Conservation (phyloP, 2,797 vertebrate species). For the Fundulus diaphanus region DNA sequence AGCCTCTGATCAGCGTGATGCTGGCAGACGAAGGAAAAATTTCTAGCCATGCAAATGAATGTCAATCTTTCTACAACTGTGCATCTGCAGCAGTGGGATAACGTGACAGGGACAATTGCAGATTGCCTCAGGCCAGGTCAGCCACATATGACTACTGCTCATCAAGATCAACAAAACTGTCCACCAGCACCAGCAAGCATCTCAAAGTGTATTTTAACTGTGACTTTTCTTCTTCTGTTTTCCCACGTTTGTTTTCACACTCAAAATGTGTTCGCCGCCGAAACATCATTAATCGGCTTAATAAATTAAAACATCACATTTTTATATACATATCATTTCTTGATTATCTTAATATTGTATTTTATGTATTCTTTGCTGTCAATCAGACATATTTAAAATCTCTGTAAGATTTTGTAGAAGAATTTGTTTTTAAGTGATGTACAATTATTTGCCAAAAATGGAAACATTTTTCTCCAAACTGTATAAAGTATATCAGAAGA, state of each 20-base stretch:
- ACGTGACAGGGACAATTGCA: not conserved
- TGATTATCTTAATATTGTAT: not conserved
- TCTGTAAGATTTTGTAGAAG: not conserved
- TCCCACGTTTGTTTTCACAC: not conserved
- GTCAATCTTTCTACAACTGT: slow-evolving; percentile 11
- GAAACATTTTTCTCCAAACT: not conserved
- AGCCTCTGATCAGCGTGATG: not conserved
- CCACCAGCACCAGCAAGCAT: not conserved
- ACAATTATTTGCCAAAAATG: not conserved
- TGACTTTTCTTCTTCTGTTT: not conserved
- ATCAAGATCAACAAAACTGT: slow-evolving; percentile 2
- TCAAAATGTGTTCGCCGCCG: not conserved
- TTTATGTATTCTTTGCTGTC: not conserved
- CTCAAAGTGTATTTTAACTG: not conserved
- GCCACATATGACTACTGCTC: slow-evolving; percentile 5
- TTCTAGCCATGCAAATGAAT: slow-evolving; percentile 7
- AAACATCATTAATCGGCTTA: not conserved
- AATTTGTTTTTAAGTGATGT: too few relatives aligned
- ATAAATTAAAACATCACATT: not conserved
- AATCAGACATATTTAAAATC: not conserved
- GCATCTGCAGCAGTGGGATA: slow-evolving; percentile 3
- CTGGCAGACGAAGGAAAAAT: not conserved
- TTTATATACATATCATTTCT: too few relatives aligned
- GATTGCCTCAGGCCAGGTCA: slow-evolving; percentile 11
- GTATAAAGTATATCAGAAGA: not conserved